Evolutionary conservation across 2,797 vertebrate genomes (phyloP), one percentile per base, ranked within the genome.

Genomic region (Ataeniobius toweri): DNA sequence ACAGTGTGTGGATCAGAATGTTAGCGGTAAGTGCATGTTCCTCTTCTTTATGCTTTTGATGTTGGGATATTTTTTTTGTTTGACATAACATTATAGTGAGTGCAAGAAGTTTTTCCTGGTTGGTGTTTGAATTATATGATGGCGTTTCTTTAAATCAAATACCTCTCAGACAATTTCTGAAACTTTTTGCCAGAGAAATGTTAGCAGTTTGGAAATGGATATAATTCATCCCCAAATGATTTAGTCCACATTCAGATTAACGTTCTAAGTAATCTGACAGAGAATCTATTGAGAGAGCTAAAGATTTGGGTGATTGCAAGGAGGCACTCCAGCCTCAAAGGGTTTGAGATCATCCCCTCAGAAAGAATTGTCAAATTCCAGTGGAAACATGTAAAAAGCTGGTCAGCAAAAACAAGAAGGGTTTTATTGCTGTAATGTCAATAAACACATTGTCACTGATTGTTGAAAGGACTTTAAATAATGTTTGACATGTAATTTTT

Each of bases 1-100:
- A 83, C 97, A 98, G 92, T 99, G 98, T 74, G 88, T 94, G 88
- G 97, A 97, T 80, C 97, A 98, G 93, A 97, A 95, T 84, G 93
- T 92, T 76, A 94, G 94, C 0, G 96, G 98, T 98, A 87, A 96
- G 94, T 71, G 14, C 22, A 36, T n/a, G 7, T 65, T 28, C 63
- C 41, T 41, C 36, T 24, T 31, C 36, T 51, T 74, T 59, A 8
- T 58, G n/a, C 28, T 28, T 72, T 22, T 79, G 2, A 20, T 55
- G 20, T 74, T 2, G 50, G 51, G 53, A 22, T 74, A 46, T 48
- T 20, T 36, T 16, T 31, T 10, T 74, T 28, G 44, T 26, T 59
- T 61, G 46, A 36, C 36, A 36, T 36, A 36, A 36, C 36, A 36
- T 36, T 22, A 20, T 44, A 28, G 26, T 26, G 6, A 24, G 53